These are phyloP conservation scores for Hipposideros larvatus DNA, from an alignment of 2,797 vertebrate species.

Conservation along the genomic window DNA sequence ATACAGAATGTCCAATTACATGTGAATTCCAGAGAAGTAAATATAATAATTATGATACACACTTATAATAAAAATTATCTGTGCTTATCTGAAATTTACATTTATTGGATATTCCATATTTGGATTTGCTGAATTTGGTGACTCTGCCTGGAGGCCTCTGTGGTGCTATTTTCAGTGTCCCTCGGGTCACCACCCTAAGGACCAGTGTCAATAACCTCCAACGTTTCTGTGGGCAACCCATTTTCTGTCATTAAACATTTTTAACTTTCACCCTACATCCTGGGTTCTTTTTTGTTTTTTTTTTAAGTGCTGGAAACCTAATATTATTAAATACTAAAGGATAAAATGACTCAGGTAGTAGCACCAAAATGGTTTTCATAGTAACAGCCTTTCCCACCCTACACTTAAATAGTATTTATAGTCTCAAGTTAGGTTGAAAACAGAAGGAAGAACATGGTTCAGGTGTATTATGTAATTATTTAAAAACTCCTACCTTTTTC, in stretches of 20 bases:
- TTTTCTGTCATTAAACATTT: background rate
- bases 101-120: background rate
- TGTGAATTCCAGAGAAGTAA: background rate
- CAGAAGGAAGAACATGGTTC: constrained; percentile 52
- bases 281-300: background rate
- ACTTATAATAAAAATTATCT: background rate
- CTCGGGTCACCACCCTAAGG: background rate
- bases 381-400: constrained; percentile 51
- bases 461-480: constrained; percentile 72
- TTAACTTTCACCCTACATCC: background rate
- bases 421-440: constrained; percentile 65
- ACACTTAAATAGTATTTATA: constrained; percentile 50
- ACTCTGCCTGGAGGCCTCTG: accelerated
- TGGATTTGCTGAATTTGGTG: background rate
- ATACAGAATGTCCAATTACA: background rate
- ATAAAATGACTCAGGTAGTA: constrained; percentile 44
- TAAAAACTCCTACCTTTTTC: constrained; percentile 67
- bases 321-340: constrained; percentile 59
- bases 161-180: background rate
- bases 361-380: constrained; percentile 38
- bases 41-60: background rate
- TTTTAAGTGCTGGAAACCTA: background rate
- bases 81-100: background rate
- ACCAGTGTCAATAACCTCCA: background rate
- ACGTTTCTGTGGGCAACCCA: background rate